Conservation (phyloP, 1,140 invertebrate genomes). For the Acromyrmex heyeri region DNA sequence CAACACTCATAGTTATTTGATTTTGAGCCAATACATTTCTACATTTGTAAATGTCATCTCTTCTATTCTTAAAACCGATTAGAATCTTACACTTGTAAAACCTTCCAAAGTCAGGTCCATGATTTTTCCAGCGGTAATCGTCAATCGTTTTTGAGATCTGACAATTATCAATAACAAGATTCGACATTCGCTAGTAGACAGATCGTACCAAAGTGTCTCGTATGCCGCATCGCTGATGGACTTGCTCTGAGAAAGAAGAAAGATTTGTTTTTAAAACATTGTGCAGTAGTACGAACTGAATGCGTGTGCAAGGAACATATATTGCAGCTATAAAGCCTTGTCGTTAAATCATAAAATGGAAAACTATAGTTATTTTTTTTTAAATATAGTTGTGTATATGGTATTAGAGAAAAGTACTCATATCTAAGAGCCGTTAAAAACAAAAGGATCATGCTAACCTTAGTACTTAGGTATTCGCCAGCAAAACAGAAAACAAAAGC, state of each 20-base stretch:
- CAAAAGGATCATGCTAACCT: slow-evolving; percentile 24
- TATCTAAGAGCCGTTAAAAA: not conserved
- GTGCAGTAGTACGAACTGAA: not conserved
- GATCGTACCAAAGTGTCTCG: slow-evolving; percentile 38
- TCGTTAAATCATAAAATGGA: slow-evolving; percentile 1
- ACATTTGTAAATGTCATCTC: not conserved
- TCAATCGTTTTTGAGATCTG: slow-evolving; percentile 30
- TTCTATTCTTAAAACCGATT: not conserved
- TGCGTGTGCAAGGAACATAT: not conserved
- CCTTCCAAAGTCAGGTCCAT: slow-evolving; percentile 30
- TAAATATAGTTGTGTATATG: not conserved
- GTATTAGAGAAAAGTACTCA: not conserved
- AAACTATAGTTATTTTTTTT: slow-evolving; percentile 10
- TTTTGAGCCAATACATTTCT: not conserved
- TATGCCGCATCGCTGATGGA: slow-evolving; percentile 15
- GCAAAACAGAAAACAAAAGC: slow-evolving; percentile 68
- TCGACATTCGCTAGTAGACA: not conserved
- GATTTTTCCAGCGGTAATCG: slow-evolving; percentile 23
- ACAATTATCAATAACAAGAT: slow-evolving; percentile 20
- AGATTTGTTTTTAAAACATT: not conserved
- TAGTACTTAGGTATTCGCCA: slow-evolving; percentile 60
- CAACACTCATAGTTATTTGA: not conserved
- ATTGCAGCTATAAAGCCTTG: not conserved
- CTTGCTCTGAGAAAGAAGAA: slow-evolving; percentile 4
- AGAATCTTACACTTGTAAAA: slow-evolving; percentile 27